Evolutionary conservation across 2,113 vertebrate species (phyloP).

Genomic region (Aphelocoma coerulescens): DNA sequence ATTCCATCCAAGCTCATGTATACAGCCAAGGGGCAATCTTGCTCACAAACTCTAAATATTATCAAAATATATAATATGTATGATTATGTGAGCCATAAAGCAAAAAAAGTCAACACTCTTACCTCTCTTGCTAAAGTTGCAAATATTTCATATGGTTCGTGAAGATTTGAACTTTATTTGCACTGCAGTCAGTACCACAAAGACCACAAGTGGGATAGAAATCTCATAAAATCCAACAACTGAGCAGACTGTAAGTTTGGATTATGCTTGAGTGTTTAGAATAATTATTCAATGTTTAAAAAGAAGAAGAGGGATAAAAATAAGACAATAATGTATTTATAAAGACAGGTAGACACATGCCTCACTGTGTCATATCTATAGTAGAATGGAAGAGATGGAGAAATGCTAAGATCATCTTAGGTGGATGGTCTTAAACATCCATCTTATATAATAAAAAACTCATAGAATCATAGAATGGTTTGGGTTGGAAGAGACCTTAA

Average conservation of each 20-base stretch:
- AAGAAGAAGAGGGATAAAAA: neutral
- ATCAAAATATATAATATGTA: neutral
- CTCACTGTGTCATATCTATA: fast-evolving
- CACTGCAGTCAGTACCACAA: neutral
- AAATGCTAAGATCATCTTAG: neutral
- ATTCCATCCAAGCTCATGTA: neutral
- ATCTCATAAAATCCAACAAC: neutral
- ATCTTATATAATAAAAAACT: neutral
- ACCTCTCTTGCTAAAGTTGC: neutral
- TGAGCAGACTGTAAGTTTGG: neutral
- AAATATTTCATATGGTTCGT: neutral
- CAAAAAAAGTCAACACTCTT: neutral
- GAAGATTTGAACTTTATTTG: neutral
- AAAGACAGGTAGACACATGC: neutral
- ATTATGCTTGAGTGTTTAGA: neutral
- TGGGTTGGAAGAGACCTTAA: neutral
- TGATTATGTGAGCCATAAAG: neutral
- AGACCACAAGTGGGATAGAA: neutral
- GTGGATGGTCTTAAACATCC: neutral
- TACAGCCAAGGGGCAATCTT: neutral
- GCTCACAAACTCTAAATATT: neutral
- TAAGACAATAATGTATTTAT: neutral
- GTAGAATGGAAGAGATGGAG: neutral
- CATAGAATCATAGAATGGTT: neutral
- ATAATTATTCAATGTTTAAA: neutral